Percentiles rank a stretch among this genome's conserved stretches.
phyloP scores from a whole-genome alignment of 1,140 invertebrate species.

The Eurosta solidaginis region DNA sequence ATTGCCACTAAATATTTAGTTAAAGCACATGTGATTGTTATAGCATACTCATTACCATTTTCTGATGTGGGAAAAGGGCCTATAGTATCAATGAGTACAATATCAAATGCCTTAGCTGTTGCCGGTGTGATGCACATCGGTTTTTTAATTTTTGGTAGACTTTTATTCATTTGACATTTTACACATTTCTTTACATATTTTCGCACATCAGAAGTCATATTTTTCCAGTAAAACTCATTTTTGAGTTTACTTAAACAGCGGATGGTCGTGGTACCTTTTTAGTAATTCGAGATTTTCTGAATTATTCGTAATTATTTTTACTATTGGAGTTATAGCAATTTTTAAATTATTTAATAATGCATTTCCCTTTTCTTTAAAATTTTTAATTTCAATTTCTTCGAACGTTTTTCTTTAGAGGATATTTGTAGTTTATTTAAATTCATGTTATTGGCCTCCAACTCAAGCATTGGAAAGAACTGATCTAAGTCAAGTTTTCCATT shows the following conservation, averaged over 20 bases:
- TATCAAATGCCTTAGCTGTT: slow-evolving; percentile 25
- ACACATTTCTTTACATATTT: slow-evolving; percentile 29
- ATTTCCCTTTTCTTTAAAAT: slow-evolving; percentile 16
- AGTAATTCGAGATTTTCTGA: not conserved
- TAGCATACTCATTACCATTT: slow-evolving; percentile 35
- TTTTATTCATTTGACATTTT: slow-evolving; percentile 21
- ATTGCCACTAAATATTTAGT: slow-evolving; percentile 38
- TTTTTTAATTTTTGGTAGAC: not conserved
- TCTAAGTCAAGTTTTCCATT: slow-evolving; percentile 2
- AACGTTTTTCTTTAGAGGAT: slow-evolving; percentile 4
- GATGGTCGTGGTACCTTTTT: not conserved
- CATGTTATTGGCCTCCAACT: not conserved
- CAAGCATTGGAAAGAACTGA: not conserved
- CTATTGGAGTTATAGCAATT: not conserved
- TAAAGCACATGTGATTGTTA: slow-evolving; percentile 38
- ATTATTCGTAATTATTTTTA: not conserved
- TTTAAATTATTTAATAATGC: slow-evolving; percentile 18
- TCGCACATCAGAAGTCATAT: not conserved
- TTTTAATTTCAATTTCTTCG: not conserved
- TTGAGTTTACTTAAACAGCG: not conserved
- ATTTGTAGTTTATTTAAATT: not conserved
- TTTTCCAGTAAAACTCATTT: slow-evolving; percentile 23
- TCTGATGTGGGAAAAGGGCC: slow-evolving; percentile 36
- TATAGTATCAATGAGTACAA: slow-evolving; percentile 31
- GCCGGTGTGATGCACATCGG: not conserved